Evolutionary conservation across 1,140 invertebrate species (phyloP).

Genomic region (Calliopsis andreniformis): DNA sequence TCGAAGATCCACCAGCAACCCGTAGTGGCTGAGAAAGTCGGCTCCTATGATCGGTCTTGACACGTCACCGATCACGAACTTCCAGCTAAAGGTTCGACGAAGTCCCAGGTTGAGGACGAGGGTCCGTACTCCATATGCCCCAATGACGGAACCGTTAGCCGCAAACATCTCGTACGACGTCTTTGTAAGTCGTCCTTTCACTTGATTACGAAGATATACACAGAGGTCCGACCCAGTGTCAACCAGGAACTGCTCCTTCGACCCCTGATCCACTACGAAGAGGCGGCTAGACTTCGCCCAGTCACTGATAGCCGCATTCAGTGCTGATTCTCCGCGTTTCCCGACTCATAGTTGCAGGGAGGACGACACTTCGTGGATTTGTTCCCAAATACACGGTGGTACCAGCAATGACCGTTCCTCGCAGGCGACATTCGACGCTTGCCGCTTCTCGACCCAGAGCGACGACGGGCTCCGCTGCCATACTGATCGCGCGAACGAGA

Average conservation of each 20-base stretch:
- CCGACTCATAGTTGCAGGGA: neutral
- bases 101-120: neutral
- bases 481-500: neutral
- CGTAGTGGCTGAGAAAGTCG: slow-evolving; percentile 1
- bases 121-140: neutral
- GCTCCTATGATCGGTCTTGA: neutral
- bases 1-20: neutral
- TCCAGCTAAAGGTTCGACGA: neutral
- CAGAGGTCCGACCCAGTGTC: slow-evolving; percentile 1
- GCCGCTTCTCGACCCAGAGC: neutral
- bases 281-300: neutral
- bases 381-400: neutral
- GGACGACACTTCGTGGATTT: neutral
- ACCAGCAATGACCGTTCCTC: neutral
- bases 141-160: neutral
- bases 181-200: neutral
- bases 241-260: neutral
- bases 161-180: neutral
- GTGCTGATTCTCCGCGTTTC: neutral
- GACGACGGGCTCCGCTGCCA: neutral
- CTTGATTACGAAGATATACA: neutral
- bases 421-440: neutral
- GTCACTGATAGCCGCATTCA: neutral
- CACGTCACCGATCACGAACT: neutral
- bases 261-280: neutral